Conservation (phyloP, 2,888 invertebrate genomes). For the Rhaphigaster nebulosa region DNA sequence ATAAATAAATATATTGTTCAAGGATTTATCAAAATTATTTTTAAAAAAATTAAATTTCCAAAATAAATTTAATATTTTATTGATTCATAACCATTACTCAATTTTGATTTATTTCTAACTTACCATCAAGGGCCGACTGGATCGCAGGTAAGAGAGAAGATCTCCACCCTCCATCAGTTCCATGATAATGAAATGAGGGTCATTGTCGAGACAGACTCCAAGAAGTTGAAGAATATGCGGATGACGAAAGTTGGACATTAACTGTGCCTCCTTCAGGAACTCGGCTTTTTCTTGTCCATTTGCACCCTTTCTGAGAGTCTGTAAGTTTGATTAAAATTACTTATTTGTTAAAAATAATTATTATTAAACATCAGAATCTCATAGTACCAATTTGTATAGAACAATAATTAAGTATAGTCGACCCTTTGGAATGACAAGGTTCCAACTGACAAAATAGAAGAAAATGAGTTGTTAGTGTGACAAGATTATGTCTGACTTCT, state of each 20-base stretch:
- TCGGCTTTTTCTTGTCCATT: slow-evolving; percentile 91
- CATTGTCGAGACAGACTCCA: slow-evolving; percentile 94
- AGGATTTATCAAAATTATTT: slow-evolving; percentile 51
- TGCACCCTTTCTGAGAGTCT: slow-evolving; percentile 93
- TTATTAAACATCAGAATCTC: too few relatives aligned
- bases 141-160: slow-evolving; percentile 88
- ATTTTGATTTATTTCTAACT: background rate
- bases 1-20: slow-evolving; percentile 70
- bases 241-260: slow-evolving; percentile 98
- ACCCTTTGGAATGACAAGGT: too few relatives aligned
- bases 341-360: background rate
- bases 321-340: slow-evolving; percentile 63
- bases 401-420: too few relatives aligned
- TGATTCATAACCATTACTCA: background rate
- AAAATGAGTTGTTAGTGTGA: too few relatives aligned
- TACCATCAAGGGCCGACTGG: slow-evolving; percentile 76
- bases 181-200: slow-evolving; percentile 93
- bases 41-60: background rate
- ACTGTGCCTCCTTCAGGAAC: slow-evolving; percentile 94
- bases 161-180: slow-evolving; percentile 99
- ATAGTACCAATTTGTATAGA: too few relatives aligned
- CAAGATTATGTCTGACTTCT: too few relatives aligned
- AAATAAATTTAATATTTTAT: slow-evolving; percentile 5
- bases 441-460: too few relatives aligned
- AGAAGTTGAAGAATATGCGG: slow-evolving; percentile 93